phyloP scores from a whole-genome alignment of 2,797 vertebrate species.

The Enoplosus armatus region DNA sequence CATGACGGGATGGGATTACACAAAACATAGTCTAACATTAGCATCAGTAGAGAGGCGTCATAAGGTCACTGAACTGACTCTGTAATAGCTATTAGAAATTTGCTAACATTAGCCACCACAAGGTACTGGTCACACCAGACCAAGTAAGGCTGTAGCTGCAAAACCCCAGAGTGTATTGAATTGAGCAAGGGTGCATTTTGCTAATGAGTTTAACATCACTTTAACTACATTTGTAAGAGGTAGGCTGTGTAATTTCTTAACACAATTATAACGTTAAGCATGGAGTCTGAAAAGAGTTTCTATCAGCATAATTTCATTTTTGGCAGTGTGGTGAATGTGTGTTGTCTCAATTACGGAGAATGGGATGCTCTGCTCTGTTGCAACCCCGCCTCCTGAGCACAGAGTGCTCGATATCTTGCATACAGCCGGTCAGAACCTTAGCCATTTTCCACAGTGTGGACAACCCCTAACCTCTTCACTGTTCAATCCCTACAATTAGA shows the following conservation, averaged over 20 bases:
- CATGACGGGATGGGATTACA: too few species aligned
- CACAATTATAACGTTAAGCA: not conserved
- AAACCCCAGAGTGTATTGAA: too few species aligned
- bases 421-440: slow-evolving; percentile 44
- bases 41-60: not conserved
- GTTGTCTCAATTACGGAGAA: slow-evolving; percentile 30
- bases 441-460: slow-evolving; percentile 51
- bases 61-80: not conserved
- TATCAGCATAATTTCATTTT: not conserved
- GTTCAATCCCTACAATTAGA: slow-evolving; percentile 78
- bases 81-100: not conserved
- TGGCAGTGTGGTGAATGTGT: slow-evolving; percentile 5
- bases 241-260: not conserved
- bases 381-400: not conserved
- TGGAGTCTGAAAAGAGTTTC: not conserved
- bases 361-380: not conserved
- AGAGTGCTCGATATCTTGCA: slow-evolving; percentile 30
- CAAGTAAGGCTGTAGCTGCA: not conserved
- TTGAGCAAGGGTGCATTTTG: not conserved
- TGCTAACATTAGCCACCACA: not conserved
- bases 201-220: not conserved
- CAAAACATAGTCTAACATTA: not conserved
- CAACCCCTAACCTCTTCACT: slow-evolving; percentile 71
- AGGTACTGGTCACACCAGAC: not conserved
- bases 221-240: not conserved